Conservation (phyloP, 2,113 vertebrate genomes). For the Alligator mississippiensis region DNA sequence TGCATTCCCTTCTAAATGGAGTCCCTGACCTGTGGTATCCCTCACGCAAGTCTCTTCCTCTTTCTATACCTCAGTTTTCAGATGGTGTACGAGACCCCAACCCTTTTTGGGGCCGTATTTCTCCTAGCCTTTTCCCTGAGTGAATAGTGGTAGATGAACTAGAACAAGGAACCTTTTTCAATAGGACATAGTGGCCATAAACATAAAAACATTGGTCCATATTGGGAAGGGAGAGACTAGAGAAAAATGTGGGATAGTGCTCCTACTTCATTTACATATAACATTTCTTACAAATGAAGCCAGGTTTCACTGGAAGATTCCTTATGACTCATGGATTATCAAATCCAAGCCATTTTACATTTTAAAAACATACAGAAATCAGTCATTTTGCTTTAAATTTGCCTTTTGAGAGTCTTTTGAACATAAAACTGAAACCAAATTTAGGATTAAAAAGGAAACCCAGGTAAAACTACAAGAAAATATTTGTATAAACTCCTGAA, state of each 20-base stretch:
- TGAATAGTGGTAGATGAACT: neutral
- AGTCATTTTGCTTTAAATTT: neutral
- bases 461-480: accelerated
- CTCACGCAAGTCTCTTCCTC: neutral
- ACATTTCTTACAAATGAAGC: neutral
- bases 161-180: neutral
- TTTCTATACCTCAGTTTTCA: neutral
- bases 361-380: neutral
- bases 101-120: neutral
- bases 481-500: neutral
- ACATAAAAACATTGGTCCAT: neutral
- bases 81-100: neutral
- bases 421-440: neutral
- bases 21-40: neutral
- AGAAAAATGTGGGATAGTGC: too few relatives aligned
- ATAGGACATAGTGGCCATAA: neutral
- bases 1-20: neutral
- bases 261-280: too few relatives aligned
- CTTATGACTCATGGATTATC: accelerated
- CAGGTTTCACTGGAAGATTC: neutral
- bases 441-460: neutral
- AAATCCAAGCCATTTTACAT: neutral
- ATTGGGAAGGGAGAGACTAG: neutral
- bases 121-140: neutral
- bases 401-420: neutral